Evolutionary conservation across 2,797 vertebrate species (phyloP).

Genomic region (Limosa lapponica): DNA sequence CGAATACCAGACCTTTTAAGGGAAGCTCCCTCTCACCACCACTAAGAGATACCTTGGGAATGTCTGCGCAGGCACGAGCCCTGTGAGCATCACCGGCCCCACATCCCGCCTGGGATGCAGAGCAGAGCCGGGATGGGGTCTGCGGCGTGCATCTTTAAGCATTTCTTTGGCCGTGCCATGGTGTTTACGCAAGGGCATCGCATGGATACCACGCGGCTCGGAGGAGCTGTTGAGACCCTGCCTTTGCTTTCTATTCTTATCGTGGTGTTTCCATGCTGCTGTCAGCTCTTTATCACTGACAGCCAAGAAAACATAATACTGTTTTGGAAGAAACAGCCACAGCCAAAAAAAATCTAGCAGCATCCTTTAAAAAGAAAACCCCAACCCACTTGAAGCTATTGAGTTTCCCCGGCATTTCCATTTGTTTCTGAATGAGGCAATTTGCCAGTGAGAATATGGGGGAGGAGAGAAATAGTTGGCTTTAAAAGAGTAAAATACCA

Average conservation of each 20-base stretch:
- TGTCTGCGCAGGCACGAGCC: not conserved
- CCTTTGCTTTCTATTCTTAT: constrained; percentile 39
- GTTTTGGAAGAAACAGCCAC: not conserved
- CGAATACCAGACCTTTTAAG: constrained; percentile 66
- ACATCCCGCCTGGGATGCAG: not conserved
- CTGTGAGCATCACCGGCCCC: not conserved
- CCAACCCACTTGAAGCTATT: not conserved
- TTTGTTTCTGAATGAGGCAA: not conserved
- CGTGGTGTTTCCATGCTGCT: not conserved
- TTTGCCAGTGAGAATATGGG: not conserved
- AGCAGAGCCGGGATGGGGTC: not conserved
- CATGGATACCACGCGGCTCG: not conserved
- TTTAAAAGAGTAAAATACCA: not conserved
- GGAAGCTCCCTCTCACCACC: not conserved
- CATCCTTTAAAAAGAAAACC: not conserved
- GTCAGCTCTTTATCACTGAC: not conserved
- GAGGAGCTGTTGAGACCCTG: not conserved
- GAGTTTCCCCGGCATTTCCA: not conserved
- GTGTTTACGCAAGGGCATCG: not conserved
- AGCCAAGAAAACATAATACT: not conserved
- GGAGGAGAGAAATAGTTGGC: not conserved
- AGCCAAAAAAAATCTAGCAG: not conserved
- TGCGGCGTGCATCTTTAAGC: rapidly evolving
- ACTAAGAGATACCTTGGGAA: not conserved
- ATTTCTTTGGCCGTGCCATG: not conserved